Conservation (phyloP, 1,140 invertebrate species). For the Drosophila prosaltans region DNA sequence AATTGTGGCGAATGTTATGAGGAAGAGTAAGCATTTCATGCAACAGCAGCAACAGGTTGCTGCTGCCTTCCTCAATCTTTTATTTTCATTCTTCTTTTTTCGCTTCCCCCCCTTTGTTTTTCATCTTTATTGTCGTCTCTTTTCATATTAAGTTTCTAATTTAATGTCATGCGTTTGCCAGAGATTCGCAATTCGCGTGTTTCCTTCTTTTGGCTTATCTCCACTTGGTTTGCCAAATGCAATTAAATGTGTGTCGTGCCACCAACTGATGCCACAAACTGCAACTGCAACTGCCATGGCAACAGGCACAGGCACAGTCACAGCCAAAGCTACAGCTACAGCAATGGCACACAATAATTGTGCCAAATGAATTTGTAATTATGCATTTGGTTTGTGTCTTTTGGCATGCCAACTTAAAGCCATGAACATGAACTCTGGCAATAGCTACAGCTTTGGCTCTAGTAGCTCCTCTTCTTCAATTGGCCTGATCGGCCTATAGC, state of each 20-base stretch:
- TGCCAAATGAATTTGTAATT: slow-evolving; percentile 82
- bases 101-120: no score
- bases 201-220: slow-evolving; percentile 10
- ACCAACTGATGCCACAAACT: slow-evolving; percentile 8
- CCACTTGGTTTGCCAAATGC: slow-evolving; percentile 67
- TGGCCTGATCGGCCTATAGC: slow-evolving; percentile 35
- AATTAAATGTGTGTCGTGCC: slow-evolving; percentile 73
- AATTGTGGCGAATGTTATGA: slow-evolving; percentile 63
- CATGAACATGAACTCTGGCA: slow-evolving; percentile 55
- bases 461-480: slow-evolving; percentile 26
- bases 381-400: slow-evolving; percentile 59
- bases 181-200: slow-evolving; percentile 42
- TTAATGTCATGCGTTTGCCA: slow-evolving; percentile 41
- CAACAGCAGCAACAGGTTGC: slow-evolving; percentile 3
- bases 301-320: slow-evolving; percentile 5
- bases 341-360: slow-evolving; percentile 76
- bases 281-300: slow-evolving; percentile 14
- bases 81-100: no score
- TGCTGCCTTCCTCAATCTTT: slow-evolving; percentile 21
- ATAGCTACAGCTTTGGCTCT: slow-evolving; percentile 9
- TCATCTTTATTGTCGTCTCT: slow-evolving; percentile 10
- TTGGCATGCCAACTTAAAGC: slow-evolving; percentile 42
- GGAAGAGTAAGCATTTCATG: slow-evolving; percentile 13
- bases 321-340: slow-evolving; percentile 43
- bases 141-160: slow-evolving; percentile 68